Conservation (phyloP, 2,113 vertebrate species). For the Hoplias malabaricus region DNA sequence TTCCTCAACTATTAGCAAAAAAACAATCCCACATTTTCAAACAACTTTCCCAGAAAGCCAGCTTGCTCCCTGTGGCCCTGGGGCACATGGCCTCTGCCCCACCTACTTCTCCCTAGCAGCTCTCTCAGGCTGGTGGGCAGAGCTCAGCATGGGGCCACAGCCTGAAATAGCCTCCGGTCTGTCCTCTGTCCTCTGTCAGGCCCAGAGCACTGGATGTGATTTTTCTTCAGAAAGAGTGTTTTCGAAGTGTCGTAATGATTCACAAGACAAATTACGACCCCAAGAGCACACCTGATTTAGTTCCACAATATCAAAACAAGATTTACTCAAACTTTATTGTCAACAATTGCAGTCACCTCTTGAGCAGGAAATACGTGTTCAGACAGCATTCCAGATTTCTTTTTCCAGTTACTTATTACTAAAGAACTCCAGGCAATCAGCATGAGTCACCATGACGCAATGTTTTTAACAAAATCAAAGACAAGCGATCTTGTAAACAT, state of each 20-base stretch:
- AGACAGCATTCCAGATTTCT: neutral
- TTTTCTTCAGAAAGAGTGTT: conserved; percentile 21
- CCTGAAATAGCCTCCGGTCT: conserved; percentile 68
- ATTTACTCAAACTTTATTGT: neutral
- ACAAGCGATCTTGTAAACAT: conserved; percentile 21
- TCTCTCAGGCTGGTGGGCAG: neutral
- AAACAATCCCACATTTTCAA: conserved; percentile 69
- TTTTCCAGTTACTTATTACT: conserved; percentile 12
- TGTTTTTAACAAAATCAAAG: conserved; percentile 1
- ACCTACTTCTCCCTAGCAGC: conserved; percentile 28
- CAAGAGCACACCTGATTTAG: neutral
- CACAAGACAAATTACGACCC: neutral
- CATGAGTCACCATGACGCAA: conserved; percentile 4
- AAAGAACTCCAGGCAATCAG: neutral
- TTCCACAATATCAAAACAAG: neutral
- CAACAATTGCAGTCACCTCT: neutral
- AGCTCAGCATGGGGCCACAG: conserved; percentile 54
- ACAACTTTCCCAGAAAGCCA: conserved; percentile 68
- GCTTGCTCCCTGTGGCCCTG: conserved; percentile 55
- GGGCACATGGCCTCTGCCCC: conserved; percentile 38
- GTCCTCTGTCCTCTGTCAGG: conserved; percentile 54
- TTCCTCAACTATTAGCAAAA: conserved; percentile 61
- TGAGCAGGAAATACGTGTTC: neutral
- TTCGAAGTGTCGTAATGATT: neutral
- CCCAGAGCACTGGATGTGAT: conserved; percentile 41